Base-by-base conservation (phyloP, 2,113 vertebrate species). In the Oxygymnocypris stewartii region DNA sequence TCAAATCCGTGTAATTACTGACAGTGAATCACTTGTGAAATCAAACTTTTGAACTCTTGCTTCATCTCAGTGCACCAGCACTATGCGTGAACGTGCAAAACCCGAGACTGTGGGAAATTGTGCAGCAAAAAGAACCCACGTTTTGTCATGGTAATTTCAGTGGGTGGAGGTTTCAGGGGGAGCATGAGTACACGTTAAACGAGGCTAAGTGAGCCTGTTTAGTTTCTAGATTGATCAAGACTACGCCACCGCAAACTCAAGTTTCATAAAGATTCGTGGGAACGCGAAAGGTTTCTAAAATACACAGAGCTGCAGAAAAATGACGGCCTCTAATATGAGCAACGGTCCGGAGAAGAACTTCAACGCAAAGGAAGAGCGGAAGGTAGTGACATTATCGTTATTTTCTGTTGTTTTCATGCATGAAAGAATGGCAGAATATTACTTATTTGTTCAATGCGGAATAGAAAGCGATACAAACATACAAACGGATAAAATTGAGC, bases 351-450 rank as follows among this genome's bases (percentile, higher is more conserved):
- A 92, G 49, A 91, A 90, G 59, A 90, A 81, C 75, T 88, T 84
- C 84, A 92, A 77, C 84, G 86, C 91, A n/a, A 92, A 92, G 86
- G 91, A 91, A 59, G 92, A 92, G 47, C 76, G 92, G 42, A 92
- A 92, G 91, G 92, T 92, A 92, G 12, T 65, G 11, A 25, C 25
- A 8, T 44, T 79, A 2, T 28, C 1, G 2, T 14, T 35, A 5
- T 42, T 74, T 42, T 76, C 11, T 61, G 25, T 20, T 77, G 35
- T 49, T 47, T 31, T 7, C 25, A 40, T 35, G 18, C 4, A n/a
- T 51, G 16, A 2, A 73, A 11, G 1, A 51, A 1, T 23, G 14
- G 10, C n/a, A 12, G 20, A 82, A 20, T 12, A 42, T 47, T 20
- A 25, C 9, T 1, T 1, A 59, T 13, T 59, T 59, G 28, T 35